Percentiles rank a stretch among this genome's conserved stretches.
Conservation (phyloP, 2,797 vertebrate genomes). For the Cirrhinus molitorella region DNA sequence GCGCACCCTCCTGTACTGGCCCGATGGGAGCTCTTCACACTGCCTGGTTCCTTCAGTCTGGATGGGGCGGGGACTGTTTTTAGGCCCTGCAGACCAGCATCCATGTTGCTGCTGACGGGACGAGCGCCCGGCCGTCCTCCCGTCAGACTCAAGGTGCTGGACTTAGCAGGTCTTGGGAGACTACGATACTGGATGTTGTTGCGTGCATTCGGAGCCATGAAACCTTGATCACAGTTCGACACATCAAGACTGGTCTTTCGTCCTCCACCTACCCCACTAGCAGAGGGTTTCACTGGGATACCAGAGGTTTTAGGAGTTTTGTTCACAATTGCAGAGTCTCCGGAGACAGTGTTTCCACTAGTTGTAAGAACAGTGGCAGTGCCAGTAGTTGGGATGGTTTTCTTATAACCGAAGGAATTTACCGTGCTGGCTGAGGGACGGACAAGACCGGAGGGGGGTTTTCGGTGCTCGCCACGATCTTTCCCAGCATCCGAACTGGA, state of each 20-base stretch:
- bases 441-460: constrained; percentile 90
- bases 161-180: constrained; percentile 95
- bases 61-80: constrained; percentile 78
- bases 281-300: constrained; percentile 91
- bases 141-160: constrained; percentile 90
- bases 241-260: constrained; percentile 94
- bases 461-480: constrained; percentile 88
- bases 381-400: constrained; percentile 77
- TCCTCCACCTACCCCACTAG: constrained; percentile 73
- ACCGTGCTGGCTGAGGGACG: constrained; percentile 86
- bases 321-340: constrained; percentile 77
- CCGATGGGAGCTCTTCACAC: constrained; percentile 77
- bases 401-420: constrained; percentile 93
- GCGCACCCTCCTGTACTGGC: constrained; percentile 62
- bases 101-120: constrained; percentile 89
- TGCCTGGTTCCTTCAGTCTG: constrained; percentile 88
- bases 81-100: constrained; percentile 83
- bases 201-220: constrained; percentile 90
- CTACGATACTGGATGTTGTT: constrained; percentile 95
- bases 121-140: constrained; percentile 79
- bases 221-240: constrained; percentile 84
- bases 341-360: constrained; percentile 72
- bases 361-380: constrained; percentile 77
- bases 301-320: constrained; percentile 91
- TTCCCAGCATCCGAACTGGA: constrained; percentile 93